Conservation (phyloP, 2,113 vertebrate genomes). For the Paedocypris sp. region DNA sequence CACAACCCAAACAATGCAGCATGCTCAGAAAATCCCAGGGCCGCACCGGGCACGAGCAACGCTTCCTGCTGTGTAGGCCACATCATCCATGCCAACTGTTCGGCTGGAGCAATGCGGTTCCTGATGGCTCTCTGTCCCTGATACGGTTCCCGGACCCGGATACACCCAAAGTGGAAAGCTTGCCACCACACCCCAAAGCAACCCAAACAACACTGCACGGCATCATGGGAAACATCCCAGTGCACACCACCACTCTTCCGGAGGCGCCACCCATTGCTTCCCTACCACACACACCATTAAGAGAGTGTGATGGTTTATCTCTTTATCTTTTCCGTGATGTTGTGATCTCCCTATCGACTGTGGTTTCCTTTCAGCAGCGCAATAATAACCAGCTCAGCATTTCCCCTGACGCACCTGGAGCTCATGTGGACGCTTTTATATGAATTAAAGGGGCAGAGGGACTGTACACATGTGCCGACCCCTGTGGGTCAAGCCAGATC, state of each 20-base stretch:
- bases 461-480: neutral
- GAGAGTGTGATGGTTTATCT: neutral
- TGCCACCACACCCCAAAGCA: slow-evolving; percentile 9
- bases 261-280: slow-evolving; percentile 18
- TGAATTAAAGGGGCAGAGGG: neutral
- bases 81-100: slow-evolving; percentile 12
- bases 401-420: slow-evolving; percentile 35
- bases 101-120: slow-evolving; percentile 8
- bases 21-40: slow-evolving; percentile 28
- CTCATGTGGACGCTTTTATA: neutral
- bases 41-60: slow-evolving; percentile 13
- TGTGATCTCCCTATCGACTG: slow-evolving; percentile 2
- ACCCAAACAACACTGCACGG: slow-evolving; percentile 17
- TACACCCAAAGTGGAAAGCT: slow-evolving; percentile 23
- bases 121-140: slow-evolving; percentile 17
- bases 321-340: neutral
- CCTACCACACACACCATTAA: slow-evolving; percentile 1
- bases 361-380: slow-evolving; percentile 24
- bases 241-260: slow-evolving; percentile 12
- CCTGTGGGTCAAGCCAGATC: neutral
- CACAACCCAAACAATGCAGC: slow-evolving; percentile 33
- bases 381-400: slow-evolving; percentile 20
- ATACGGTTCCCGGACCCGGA: slow-evolving; percentile 23
- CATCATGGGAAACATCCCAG: slow-evolving; percentile 25
- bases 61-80: slow-evolving; percentile 20